Evolutionary conservation across 2,797 vertebrate genomes (phyloP).

Genomic region (Typhlichthys eigenmanni): DNA sequence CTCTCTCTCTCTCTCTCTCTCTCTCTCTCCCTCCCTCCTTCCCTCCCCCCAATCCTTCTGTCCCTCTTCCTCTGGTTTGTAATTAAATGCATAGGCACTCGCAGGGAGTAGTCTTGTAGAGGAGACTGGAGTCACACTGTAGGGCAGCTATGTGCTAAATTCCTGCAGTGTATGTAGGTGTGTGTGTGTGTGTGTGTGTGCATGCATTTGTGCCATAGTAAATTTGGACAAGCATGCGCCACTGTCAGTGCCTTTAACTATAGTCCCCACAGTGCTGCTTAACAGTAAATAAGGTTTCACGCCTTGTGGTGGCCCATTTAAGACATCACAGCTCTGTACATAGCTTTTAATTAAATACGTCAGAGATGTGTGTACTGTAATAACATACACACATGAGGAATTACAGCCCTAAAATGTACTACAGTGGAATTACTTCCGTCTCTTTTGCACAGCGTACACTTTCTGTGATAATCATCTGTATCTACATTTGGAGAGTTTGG

Average conservation of each 20-base stretch:
- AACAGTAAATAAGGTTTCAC: conserved; percentile 39
- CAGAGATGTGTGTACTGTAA: conserved; percentile 31
- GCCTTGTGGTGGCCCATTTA: conserved; percentile 49
- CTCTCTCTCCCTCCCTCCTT: neutral
- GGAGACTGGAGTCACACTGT: conserved; percentile 12
- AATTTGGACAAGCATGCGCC: conserved; percentile 14
- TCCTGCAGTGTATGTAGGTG: conserved; percentile 20
- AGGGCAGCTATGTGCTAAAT: conserved; percentile 53
- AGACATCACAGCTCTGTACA: conserved; percentile 37
- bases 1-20: neutral
- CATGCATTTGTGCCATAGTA: conserved; percentile 1
- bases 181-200: neutral
- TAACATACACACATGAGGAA: conserved; percentile 12
- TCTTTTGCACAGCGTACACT: no score
- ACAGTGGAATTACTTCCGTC: neutral
- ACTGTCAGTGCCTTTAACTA: conserved; percentile 61
- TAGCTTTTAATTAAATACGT: conserved; percentile 43
- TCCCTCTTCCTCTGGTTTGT: conserved; percentile 8
- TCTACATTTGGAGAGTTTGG: no score
- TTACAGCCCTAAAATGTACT: conserved; percentile 1
- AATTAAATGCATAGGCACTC: conserved; percentile 11
- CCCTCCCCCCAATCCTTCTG: neutral
- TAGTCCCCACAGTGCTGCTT: conserved; percentile 36
- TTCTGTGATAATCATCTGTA: no score
- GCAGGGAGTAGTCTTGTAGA: conserved; percentile 18